These are phyloP conservation scores for Rapana venosa DNA, from an alignment of 2,888 invertebrate species.

Conservation along the genomic window DNA sequence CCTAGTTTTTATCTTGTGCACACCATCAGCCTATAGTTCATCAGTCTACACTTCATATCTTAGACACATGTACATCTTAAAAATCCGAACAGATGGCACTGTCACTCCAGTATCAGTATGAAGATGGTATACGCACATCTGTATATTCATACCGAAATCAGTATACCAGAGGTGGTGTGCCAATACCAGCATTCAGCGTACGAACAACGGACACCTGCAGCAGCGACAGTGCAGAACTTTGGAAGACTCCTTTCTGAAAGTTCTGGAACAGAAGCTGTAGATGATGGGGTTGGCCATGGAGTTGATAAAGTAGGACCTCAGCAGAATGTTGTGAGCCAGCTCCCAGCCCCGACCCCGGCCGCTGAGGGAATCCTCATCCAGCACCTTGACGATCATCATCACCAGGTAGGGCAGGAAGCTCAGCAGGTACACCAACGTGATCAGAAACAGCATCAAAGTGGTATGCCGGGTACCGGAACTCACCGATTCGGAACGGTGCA, in stretches of 20 bases:
- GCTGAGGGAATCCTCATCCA: conserved; percentile 56
- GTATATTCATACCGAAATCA: background rate
- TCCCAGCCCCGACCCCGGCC: conserved; percentile 52
- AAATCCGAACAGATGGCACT: too few relatives aligned
- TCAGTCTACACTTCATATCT: too few relatives aligned
- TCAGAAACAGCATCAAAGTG: conserved; percentile 64
- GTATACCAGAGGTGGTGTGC: background rate
- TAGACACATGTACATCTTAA: too few relatives aligned
- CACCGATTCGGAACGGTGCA: conserved; percentile 38
- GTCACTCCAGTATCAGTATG: too few relatives aligned
- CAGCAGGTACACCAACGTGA: conserved; percentile 63
- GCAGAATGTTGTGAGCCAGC: conserved; percentile 59
- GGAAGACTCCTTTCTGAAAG: conserved; percentile 57
- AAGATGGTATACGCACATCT: background rate
- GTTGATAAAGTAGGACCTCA: conserved; percentile 68
- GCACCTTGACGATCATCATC: conserved; percentile 58
- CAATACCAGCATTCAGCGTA: background rate
- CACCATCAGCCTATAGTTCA: too few relatives aligned
- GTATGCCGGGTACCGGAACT: conserved; percentile 55
- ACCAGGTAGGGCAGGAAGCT: conserved; percentile 66
- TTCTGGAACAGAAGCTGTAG: conserved; percentile 63
- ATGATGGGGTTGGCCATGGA: conserved; percentile 66
- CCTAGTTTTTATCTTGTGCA: too few relatives aligned
- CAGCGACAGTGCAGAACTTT: conserved; percentile 43
- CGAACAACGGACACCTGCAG: conserved; percentile 17